These are phyloP conservation scores for Zele albiditarsus DNA, from an alignment of 2,888 invertebrate genomes.

Conservation along the genomic window DNA sequence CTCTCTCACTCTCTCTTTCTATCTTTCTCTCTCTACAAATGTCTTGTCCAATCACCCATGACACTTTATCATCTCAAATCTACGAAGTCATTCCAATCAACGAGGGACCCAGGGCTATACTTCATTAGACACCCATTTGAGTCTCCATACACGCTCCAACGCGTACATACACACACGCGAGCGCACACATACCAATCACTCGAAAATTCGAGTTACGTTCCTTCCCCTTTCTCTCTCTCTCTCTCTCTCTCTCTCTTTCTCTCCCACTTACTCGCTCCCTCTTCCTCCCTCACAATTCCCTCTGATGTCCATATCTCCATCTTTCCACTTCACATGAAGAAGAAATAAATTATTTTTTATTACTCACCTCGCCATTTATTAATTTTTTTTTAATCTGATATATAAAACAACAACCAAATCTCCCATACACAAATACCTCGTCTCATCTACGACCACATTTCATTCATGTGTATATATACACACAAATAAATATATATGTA, in stretches of 20 bases:
- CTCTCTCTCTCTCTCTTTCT: background rate
- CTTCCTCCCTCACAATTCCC: constrained; percentile 1
- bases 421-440: constrained; percentile 29
- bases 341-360: constrained; percentile 39
- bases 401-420: constrained; percentile 17
- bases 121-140: constrained; percentile 54
- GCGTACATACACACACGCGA: background rate
- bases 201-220: constrained; percentile 19
- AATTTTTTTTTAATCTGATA: constrained; percentile 11
- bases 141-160: constrained; percentile 19
- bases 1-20: background rate
- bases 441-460: constrained; percentile 3
- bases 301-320: constrained; percentile 1
- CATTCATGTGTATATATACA: constrained; percentile 19
- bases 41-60: constrained; percentile 47
- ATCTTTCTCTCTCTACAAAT: constrained; percentile 27
- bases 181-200: background rate
- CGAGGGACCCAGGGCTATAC: constrained; percentile 48
- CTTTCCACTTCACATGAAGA: constrained; percentile 15
- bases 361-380: constrained; percentile 9
- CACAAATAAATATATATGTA: constrained; percentile 3
- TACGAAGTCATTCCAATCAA: constrained; percentile 55
- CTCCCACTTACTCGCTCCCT: background rate
- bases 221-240: background rate
- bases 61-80: constrained; percentile 53